These are phyloP conservation scores for Haplochromis burtoni DNA, from an alignment of 2,113 vertebrate genomes.

Conservation along the genomic window DNA sequence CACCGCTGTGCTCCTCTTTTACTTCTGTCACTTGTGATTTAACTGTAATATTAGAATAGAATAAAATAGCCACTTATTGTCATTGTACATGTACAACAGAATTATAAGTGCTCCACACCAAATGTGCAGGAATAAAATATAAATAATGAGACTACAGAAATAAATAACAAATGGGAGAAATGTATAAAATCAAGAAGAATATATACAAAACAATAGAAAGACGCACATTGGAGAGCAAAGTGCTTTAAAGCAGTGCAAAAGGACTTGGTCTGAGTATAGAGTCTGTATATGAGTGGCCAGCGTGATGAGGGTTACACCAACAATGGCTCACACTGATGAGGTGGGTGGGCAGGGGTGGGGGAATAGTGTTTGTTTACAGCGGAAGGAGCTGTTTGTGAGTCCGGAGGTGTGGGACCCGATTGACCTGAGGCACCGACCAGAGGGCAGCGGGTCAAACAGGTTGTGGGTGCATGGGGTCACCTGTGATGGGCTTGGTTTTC, in stretches of 20 bases:
- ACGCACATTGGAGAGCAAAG: not conserved
- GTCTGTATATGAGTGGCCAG: not conserved
- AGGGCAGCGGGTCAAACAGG: not conserved
- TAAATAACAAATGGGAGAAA: not conserved
- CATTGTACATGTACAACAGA: not conserved
- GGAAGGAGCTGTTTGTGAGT: not conserved
- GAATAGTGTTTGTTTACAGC: not conserved
- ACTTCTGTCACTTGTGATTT: not conserved
- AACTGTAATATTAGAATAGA: not conserved
- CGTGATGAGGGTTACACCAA: not conserved
- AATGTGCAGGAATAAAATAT: not conserved
- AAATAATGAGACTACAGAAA: not conserved
- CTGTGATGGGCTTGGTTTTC: not conserved
- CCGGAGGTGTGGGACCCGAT: not conserved
- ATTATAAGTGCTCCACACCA: not conserved
- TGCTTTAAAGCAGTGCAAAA: not conserved
- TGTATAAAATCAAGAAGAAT: not conserved
- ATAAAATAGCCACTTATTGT: not conserved
- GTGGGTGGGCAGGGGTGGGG: not conserved
- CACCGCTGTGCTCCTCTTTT: not conserved
- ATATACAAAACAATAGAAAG: not conserved
- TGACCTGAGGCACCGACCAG: not conserved
- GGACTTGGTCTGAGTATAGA: not conserved
- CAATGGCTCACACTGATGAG: not conserved
- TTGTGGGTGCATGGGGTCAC: not conserved